Conservation (phyloP, 2,113 vertebrate genomes). For the Triplophysa tibetana region DNA sequence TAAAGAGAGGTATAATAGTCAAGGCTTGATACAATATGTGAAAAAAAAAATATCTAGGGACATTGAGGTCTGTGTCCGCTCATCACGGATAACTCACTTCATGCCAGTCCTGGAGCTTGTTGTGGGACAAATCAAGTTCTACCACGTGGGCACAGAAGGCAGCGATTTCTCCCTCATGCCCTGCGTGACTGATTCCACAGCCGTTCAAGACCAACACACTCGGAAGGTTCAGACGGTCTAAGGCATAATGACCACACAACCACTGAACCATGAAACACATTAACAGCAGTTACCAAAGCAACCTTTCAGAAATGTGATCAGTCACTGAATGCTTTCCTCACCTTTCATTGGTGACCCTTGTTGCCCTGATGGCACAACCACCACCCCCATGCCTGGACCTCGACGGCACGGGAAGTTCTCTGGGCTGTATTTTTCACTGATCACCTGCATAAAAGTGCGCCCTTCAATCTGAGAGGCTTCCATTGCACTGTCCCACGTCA, state of each 20-base stretch:
- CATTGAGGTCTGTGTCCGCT: no score
- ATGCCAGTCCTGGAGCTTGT: conserved; percentile 93
- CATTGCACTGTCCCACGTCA: conserved; percentile 75
- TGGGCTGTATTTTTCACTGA: conserved; percentile 97
- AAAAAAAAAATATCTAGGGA: background rate
- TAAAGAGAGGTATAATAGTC: no score
- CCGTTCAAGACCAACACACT: conserved; percentile 89
- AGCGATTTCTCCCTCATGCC: conserved; percentile 89
- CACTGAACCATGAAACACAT: background rate
- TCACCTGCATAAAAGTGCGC: conserved; percentile 94
- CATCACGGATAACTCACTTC: conserved; percentile 74
- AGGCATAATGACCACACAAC: background rate
- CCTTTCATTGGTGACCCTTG: conserved; percentile 98
- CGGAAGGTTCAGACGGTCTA: conserved; percentile 95
- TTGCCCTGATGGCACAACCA: conserved; percentile 80
- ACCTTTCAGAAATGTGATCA: background rate
- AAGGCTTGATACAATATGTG: no score
- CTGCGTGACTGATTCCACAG: conserved; percentile 91
- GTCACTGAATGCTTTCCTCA: conserved; percentile 57
- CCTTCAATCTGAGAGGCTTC: conserved; percentile 78
- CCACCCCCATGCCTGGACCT: conserved; percentile 90
- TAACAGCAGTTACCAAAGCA: background rate
- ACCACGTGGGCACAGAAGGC: conserved; percentile 95
- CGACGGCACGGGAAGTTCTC: conserved; percentile 96
- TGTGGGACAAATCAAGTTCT: conserved; percentile 94